Evolutionary conservation across 2,113 vertebrate genomes (phyloP), one percentile per base, ranked within the genome.

Genomic region (Vulpes vulpes): DNA sequence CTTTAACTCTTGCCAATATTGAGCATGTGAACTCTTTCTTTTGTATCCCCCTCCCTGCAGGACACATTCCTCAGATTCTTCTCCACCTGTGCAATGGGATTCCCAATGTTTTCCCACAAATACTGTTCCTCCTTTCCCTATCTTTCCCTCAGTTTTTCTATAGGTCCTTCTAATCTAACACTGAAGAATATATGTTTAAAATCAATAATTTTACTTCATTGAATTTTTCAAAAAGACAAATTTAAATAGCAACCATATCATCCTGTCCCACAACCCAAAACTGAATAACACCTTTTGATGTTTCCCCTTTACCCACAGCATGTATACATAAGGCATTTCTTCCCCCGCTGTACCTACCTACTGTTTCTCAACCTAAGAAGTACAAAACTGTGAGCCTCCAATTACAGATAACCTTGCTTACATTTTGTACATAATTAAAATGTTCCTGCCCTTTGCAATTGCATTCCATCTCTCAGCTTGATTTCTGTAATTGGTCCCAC

Each of bases 401-500:
- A 90, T 14, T 96, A 80, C 11, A 97, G 53, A 69, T 96, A 97
- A 93, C 7, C 43, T 97, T 97, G 90, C 87, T 97, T 94, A 91
- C n/a, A 83, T 96, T 91, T 90, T 95, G 86, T 53, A 92, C 8
- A 43, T 83, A 98, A 98, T 60, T 97, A 71, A 95, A 92, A 71
- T 85, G 79, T 97, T 74, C 80, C 69, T 60, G 92, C 1, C 95
- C 22, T 97, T 98, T 95, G 64, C 89, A 97, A 85, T 60, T 91
- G 51, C 89, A 65, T 92, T 67, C 78, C 90, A 38, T 73, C 93
- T 96, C 92, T 87, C 80, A 83, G 79, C 84, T 87, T 81, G 55
- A 92, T 91, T 69, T 87, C 43, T 83, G 96, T 98, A 97, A 98
- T 96, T 97, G 60, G 32, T 38, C 62, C 79, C 93, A 80, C 35